Evolutionary conservation across 2,113 vertebrate genomes (phyloP), one percentile per base, ranked within the genome.

Genomic region (Nesospiza acunhae): DNA sequence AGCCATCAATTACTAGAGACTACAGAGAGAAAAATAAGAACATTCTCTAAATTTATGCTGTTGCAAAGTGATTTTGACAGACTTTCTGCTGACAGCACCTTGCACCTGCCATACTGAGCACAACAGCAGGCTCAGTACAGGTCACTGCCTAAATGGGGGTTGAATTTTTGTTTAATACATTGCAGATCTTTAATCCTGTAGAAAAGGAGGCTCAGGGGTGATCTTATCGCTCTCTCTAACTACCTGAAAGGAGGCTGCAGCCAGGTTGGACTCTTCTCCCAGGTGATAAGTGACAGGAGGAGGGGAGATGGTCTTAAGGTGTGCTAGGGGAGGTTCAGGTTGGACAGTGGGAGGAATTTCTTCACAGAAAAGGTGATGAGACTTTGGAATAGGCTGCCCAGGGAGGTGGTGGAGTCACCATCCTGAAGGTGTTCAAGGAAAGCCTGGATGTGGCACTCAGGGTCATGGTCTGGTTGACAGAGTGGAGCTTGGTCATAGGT

Each of bases 31-130:
- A 53, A 94, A 93, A 66, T 41, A 4, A 15, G 75, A 82, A 75
- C 2, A 1, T 64, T 82, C n/a, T 60, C 41, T 62, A 26, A 64
- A 76, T 33, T 68, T 41, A 6, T 68, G 44, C 30, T 93, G 62
- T 35, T 44, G n/a, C 75, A 62, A 91, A 85, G 17, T 23, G 67
- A n/a, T 85, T 89, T 74, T 83, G 67, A 92, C 62, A 79, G 49
- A 44, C 10, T 64, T 46, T 69, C 56, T 78, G 73, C 64, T 41
- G n/a, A 52, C 58, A 86, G 44, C 52, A 62, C 47, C 35, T 84
- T 3, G 0, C 4, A 4, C 41, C 60, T 9, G 2, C 21, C 9
- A 17, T 6, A 12, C 24, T 1, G 3, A 89, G 52, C 52, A 63
- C 30, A 82, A 9, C 39, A 70, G 35, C 44, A 75, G 31, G 30